Evolutionary conservation across 2,113 vertebrate species (phyloP), one percentile per base, ranked within the genome.

Genomic region (Anguilla japonica): DNA sequence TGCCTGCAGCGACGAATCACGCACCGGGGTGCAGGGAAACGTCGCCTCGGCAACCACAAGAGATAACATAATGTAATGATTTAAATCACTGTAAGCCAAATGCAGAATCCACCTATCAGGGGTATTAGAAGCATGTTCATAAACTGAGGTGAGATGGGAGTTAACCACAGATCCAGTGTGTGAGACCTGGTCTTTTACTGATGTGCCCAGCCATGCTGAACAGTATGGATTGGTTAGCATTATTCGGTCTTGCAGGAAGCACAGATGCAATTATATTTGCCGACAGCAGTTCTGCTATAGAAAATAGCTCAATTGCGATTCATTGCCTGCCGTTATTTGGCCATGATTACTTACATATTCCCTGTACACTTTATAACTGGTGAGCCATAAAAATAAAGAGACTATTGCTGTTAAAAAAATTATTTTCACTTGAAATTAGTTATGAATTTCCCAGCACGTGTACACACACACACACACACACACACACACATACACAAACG

Each of bases 141-240:
- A 46, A 2, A 46, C 81, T 81, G 85, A 86, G 57, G 41, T 43
- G 79, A 81, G 85, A 86, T 46, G 60, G 34, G 85, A 82, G 41
- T 82, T 63, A 82, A 86, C 79, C 79, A 14, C 29, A 86, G 78
- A 46, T 81, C 79, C 56, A 60, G 81, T 86, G 57, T 53, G 63
- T 41, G 40, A 34, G 20, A 71, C 56, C 79, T 86, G 79, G 34
- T 81, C 63, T 80, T 57, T 53, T 34, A 63, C 20, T 81, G 63
- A 81, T 63, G 79, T 57, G 82, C 63, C 60, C 57, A 81, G 41
- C 56, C 4, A 43, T 43, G 85, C 39, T 53, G 43, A n/a, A 56
- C 79, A 67, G 40, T 29, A 46, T 41, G 15, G 85, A 22, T 80
- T 81, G 57, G 79, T 82, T 63, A 67, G 85, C 39, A 43, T 26